Base-by-base conservation (phyloP, 2,113 vertebrate genomes). In the Leiothrix lutea region DNA sequence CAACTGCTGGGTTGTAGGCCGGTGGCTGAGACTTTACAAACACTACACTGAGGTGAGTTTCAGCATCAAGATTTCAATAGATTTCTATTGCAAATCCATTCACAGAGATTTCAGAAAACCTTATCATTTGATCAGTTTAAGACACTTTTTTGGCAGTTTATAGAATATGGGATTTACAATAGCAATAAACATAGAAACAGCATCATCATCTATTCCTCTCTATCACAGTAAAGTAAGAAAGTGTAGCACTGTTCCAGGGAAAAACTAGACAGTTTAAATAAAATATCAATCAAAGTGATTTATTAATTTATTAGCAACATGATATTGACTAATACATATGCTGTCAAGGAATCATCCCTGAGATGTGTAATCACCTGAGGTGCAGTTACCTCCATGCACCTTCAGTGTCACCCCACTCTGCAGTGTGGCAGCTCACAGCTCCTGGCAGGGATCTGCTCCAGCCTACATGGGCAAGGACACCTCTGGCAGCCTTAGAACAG, bases 341-440 rank as follows among this genome's bases (percentile, higher is more conserved):
- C 5, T 61, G 9, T 38, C 20, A 11, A 88, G 7, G 13, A 61
- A 23, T 33, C 14, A 53, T 5, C 6, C 6, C 42, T 24, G 33
- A 90, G 51, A 58, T 19, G 5, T 42, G 21, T 2, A 18, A 31
- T 2, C 3, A 2, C 3, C 5, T 2, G 3, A 60, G 16, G 3
- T 44, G 5, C 40, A 42, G 19, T 38, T 82, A 18, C 3, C 7
- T 21, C 20, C 8, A 14, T 20, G 5, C 12, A 25, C 23, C 19
- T 36, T 40, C 12, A 21, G 20, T 57, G 17, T 71, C 36, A 69
- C 5, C 6, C 8, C 5, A 12, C 22, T 38, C 13, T 1, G 1
- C 19, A n/a, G 3, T 10, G 21, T 15, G 36, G 22, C 6, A 9
- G 6, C 12, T 75, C 35, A n/a, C 26, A 50, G 35, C 0, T 2